Conservation (phyloP, 2,113 vertebrate genomes). For the Glaucomys volans region DNA sequence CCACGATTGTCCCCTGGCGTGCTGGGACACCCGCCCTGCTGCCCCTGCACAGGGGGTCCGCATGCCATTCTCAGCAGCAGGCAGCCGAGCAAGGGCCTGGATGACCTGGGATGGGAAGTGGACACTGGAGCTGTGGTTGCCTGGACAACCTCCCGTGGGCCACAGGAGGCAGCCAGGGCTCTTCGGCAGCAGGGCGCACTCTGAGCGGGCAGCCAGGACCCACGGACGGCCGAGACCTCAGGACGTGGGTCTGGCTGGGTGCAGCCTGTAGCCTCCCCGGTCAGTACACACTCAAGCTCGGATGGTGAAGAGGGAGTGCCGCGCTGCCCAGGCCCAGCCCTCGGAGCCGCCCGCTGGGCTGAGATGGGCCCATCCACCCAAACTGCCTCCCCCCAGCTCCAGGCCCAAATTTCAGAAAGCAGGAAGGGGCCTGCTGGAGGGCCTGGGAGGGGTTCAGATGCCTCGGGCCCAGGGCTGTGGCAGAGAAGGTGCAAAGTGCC, state of each 20-base stretch:
- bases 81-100: neutral
- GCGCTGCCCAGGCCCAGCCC: neutral
- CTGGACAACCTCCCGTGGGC: fast-evolving
- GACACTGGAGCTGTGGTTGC: fast-evolving
- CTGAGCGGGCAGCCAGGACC: neutral
- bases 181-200: fast-evolving
- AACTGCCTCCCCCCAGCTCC: neutral
- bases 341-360: too few species aligned
- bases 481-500: neutral
- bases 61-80: neutral
- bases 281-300: too few species aligned
- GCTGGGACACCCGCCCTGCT: fast-evolving
- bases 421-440: neutral
- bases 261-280: neutral
- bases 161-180: fast-evolving
- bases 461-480: too few species aligned
- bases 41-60: neutral
- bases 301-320: neutral
- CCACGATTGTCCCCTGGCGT: too few species aligned
- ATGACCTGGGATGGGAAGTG: fast-evolving
- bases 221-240: neutral
- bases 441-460: fast-evolving
- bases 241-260: too few species aligned
- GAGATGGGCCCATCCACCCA: neutral
- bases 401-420: neutral